Evolutionary conservation across 2,797 vertebrate species (phyloP), one percentile per base, ranked within the genome.

Genomic region (Luscinia luscinia): DNA sequence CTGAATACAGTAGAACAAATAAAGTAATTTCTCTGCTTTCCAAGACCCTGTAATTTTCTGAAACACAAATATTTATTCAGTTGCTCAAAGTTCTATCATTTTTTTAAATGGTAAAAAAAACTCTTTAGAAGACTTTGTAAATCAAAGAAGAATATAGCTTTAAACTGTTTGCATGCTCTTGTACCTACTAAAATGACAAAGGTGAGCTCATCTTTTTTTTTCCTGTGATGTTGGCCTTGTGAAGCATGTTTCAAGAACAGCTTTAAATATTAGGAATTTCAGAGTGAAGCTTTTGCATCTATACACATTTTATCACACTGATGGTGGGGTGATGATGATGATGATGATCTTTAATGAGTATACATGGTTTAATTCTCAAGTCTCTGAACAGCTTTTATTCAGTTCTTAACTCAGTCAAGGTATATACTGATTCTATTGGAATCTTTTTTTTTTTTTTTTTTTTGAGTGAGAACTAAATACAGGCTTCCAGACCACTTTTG

Each of bases 131-230:
- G 87, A 94, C 69, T 86, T 96, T 97, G 86, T 89, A 74, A 96
- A 97, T 97, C 96, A 97, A 97, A 97, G 97, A 97, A 97, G 97
- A 97, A 97, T 97, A 97, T 97, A 97, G 97, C 97, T 97, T 97
- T 97, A 97, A 97, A 97, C 94, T 86, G 96, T 97, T 97, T 97
- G 97, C 97, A 97, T 97, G 97, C 96, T 96, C 94, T 95, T 94
- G 80, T 97, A 92, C 84, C 94, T 96, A 96, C 96, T 97, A 96
- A 97, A 97, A 96, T 96, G 68, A 93, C 96, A 96, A 97, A 96
- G 96, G 97, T 97, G 97, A 97, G 96, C 95, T 96, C 96, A 97
- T 97, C 93, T 87, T 94, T 97, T 94, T 46, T 96, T 88, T 93
- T 95, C 89, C 92, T 97, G 96, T 97, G 93, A 95, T 96, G 96